Evolutionary conservation across 2,888 invertebrate genomes (phyloP).

Genomic region (Orchesellides sinensis): DNA sequence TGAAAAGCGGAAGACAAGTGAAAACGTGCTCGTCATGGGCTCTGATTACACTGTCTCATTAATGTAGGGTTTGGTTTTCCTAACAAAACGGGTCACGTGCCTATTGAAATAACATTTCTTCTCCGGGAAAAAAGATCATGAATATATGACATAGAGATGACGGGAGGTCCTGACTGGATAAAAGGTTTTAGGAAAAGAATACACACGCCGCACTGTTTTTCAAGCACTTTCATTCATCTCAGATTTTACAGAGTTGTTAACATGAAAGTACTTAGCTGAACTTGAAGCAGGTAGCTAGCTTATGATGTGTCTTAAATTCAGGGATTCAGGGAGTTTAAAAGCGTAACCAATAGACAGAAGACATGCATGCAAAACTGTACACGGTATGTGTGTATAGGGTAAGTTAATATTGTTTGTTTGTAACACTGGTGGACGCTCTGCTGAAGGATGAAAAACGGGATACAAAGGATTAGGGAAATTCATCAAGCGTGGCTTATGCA

Average conservation of each 20-base stretch:
- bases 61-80: constrained; percentile 66
- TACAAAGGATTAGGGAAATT: constrained; percentile 35
- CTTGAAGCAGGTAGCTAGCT: constrained; percentile 22
- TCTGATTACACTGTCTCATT: constrained; percentile 66
- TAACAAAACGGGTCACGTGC: constrained; percentile 68
- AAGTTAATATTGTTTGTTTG: too few species aligned
- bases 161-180: not conserved
- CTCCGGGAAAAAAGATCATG: constrained; percentile 22
- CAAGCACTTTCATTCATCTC: constrained; percentile 3
- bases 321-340: constrained; percentile 18
- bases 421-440: constrained; percentile 5
- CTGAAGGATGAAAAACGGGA: constrained; percentile 33
- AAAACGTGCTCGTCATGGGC: constrained; percentile 55
- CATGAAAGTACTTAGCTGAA: constrained; percentile 9
- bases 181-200: too few species aligned
- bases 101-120: constrained; percentile 68
- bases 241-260: constrained; percentile 35
- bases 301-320: constrained; percentile 14
- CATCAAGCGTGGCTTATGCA: constrained; percentile 32
- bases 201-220: not conserved
- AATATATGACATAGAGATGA: not conserved
- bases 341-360: constrained; percentile 35
- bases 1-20: constrained; percentile 29
- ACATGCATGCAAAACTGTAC: not conserved
- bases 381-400: too few species aligned